Percentiles rank a stretch among this genome's conserved stretches.
Conservation (phyloP, 2,888 invertebrate genomes). For the Brachyptera risi region DNA sequence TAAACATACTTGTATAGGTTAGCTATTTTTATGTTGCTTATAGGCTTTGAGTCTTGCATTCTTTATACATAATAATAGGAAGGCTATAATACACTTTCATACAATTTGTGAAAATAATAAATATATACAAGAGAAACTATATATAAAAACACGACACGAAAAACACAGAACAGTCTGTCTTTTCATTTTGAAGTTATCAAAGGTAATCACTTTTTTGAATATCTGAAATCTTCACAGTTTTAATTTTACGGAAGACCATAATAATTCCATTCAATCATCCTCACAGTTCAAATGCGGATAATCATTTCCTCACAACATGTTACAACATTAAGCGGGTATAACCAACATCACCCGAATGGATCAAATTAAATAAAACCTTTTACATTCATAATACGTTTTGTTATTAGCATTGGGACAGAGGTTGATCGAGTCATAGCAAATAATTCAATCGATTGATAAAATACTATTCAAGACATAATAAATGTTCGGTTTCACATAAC, state of each 20-base stretch:
- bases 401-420: no score
- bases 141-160: constrained; percentile 11
- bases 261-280: background rate
- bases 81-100: constrained; percentile 13
- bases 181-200: constrained; percentile 3
- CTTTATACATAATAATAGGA: background rate
- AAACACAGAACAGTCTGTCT: background rate
- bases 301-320: background rate
- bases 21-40: background rate
- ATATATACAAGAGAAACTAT: constrained; percentile 12
- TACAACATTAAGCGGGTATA: no score
- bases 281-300: background rate
- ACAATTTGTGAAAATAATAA: constrained; percentile 19
- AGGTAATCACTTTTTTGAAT: constrained; percentile 10
- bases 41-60: constrained; percentile 16
- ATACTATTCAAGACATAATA: no score
- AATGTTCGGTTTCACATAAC: no score
- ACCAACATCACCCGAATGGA: no score
- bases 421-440: no score
- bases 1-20: background rate
- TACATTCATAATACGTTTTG: no score
- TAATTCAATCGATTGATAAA: no score
- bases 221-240: constrained; percentile 6
- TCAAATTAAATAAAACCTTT: no score
- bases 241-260: constrained; percentile 12